Base-by-base conservation (phyloP, 2,888 invertebrate species). In the Tetragnatha montana region DNA sequence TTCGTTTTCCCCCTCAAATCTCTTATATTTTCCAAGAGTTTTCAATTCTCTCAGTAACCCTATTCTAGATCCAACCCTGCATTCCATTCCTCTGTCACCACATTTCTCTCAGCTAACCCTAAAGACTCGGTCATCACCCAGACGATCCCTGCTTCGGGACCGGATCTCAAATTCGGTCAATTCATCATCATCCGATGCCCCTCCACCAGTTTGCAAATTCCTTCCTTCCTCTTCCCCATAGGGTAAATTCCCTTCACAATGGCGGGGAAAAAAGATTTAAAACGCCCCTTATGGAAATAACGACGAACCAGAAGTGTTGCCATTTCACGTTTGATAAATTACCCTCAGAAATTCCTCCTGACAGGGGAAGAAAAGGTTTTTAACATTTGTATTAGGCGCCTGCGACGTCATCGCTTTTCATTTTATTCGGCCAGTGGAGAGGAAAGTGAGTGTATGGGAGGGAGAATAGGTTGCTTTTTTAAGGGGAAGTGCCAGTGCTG, bases 311-410 rank as follows among this genome's bases (percentile, higher is more conserved):
- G 83, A 76, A 83, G 35, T 17, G 73, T 19, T 10, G 12, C 73
- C 35, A 35, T 73, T 19, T 19, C 73, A 50, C 49, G 83, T 50
- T 84, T 84, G 83, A 84, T 84, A 84, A 84, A 84, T 84, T 84
- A 75, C 83, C 68, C 69, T 47, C 22, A 35, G 73, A 70, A n/a
- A 22, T 82, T 22, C 51, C 51, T 74, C 22, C 51, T 68, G 21
- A 76, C 83, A 84, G 76, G 68, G 68, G 69, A 49, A 60, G 35
- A 50, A 74, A 76, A 49, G 75, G 14, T 84, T 69, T 35, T 84
- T 84, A 83, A 84, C 69, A 70, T 82, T 84, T 84, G 47, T 84
- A 84, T 84, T 84, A 76, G 75, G 75, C 69, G 83, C 60, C 60
- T 21, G n/a, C 22, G 69, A 80, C 80, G 47, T 68, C 60, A 60